Conservation (phyloP, 2,888 invertebrate genomes). For the Netelia melanura region DNA sequence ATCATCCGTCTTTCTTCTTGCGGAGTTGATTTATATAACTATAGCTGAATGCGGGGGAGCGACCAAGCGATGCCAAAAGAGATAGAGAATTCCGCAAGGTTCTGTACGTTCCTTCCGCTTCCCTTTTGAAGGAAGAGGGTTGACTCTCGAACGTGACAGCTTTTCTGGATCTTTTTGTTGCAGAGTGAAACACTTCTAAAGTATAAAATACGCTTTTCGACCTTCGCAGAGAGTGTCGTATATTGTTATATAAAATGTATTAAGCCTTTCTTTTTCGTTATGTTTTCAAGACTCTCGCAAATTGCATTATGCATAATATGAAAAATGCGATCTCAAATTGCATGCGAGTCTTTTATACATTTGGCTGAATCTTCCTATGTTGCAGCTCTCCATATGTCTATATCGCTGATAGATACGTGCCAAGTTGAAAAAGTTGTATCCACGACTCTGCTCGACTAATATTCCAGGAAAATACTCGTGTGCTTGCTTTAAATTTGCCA, state of each 20-base stretch:
- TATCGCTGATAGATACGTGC: too few relatives aligned
- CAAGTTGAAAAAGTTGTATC: too few relatives aligned
- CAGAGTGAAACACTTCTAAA: conserved; percentile 45
- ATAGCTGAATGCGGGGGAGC: neutral
- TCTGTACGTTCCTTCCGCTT: conserved; percentile 11
- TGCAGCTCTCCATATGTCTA: too few relatives aligned
- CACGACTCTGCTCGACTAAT: too few relatives aligned
- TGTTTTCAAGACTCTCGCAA: too few relatives aligned
- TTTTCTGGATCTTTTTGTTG: conserved; percentile 19
- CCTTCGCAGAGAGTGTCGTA: neutral
- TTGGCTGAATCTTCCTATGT: too few relatives aligned
- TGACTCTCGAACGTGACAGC: conserved; percentile 40
- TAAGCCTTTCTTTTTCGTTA: too few relatives aligned
- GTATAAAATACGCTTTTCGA: conserved; percentile 29
- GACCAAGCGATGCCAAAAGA: conserved; percentile 39
- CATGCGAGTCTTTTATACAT: too few relatives aligned
- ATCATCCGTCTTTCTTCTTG: conserved; percentile 9
- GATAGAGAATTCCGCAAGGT: conserved; percentile 22
- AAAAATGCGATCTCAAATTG: too few relatives aligned
- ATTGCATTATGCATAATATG: too few relatives aligned
- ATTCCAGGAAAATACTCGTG: too few relatives aligned
- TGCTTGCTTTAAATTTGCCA: too few relatives aligned
- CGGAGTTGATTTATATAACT: conserved; percentile 1
- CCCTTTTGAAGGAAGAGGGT: neutral
- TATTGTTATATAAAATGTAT: neutral